Evolutionary conservation across 2,113 vertebrate species (phyloP).

Genomic region (Charadrius vociferus): DNA sequence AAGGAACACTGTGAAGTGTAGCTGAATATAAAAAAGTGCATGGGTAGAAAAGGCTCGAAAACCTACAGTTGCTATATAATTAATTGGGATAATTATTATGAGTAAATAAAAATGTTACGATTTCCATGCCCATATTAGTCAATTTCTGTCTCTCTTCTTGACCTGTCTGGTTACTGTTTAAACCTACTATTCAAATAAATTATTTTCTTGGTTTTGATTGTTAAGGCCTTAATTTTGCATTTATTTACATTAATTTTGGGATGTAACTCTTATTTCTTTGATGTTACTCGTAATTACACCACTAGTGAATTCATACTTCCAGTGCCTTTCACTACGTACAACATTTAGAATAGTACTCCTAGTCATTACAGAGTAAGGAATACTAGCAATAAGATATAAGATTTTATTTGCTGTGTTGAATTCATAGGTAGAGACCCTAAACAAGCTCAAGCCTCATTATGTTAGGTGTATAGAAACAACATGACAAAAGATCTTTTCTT

Average conservation of each 20-base stretch:
- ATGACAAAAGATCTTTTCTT: slow-evolving; percentile 23
- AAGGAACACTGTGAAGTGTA: background rate
- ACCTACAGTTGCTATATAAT: background rate
- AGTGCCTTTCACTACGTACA: background rate
- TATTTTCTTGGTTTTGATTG: background rate
- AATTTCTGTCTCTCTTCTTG: background rate
- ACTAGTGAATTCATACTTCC: background rate
- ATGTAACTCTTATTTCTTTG: background rate
- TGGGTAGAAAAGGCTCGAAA: background rate
- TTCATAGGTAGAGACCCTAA: background rate
- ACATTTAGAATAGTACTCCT: background rate
- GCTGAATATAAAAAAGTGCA: background rate
- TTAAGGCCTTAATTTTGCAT: background rate
- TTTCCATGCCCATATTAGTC: background rate
- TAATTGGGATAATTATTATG: background rate
- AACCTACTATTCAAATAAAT: background rate
- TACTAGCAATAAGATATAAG: background rate
- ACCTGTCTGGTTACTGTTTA: background rate
- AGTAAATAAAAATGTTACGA: background rate
- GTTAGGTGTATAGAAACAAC: background rate
- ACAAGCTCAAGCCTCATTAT: background rate
- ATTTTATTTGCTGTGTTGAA: background rate
- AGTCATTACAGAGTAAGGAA: background rate
- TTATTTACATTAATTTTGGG: slow-evolving; percentile 3
- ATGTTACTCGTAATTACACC: background rate